Evolutionary conservation across 2,888 invertebrate genomes (phyloP).

Genomic region (Coelopa pilipes): DNA sequence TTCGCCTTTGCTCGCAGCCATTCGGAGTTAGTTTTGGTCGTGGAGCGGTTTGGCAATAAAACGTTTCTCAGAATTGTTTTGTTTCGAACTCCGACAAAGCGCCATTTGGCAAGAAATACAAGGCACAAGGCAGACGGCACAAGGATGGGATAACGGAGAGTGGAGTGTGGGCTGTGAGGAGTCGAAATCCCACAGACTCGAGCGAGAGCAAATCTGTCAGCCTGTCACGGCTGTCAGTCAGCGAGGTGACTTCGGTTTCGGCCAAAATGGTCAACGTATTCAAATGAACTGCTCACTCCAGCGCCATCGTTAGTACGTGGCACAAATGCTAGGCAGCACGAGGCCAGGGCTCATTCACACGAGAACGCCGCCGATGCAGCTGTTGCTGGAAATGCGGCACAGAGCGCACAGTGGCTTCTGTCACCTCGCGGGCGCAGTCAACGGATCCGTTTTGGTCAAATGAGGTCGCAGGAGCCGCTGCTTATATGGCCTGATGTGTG

Average conservation of each 20-base stretch:
- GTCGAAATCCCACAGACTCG: not conserved
- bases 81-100: not conserved
- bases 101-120: constrained; percentile 13
- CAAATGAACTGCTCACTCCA: constrained; percentile 1
- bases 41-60: not conserved
- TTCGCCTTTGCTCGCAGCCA: too few relatives aligned
- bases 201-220: constrained; percentile 10
- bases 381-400: too few relatives aligned
- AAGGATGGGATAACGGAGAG: too few relatives aligned
- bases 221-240: constrained; percentile 31
- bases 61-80: not conserved
- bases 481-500: constrained; percentile 17
- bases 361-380: not conserved
- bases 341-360: not conserved
- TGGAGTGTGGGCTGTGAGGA: too few relatives aligned
- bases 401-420: not conserved
- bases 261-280: constrained; percentile 27
- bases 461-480: constrained; percentile 15
- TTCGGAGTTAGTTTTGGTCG: too few relatives aligned
- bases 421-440: constrained; percentile 12
- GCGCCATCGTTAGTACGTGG: not conserved
- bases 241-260: constrained; percentile 12
- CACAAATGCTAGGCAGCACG: not conserved
- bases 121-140: constrained; percentile 4
- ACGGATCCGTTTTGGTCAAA: constrained; percentile 23